These are phyloP conservation scores for Uropetala carovei DNA, from an alignment of 2,888 invertebrate species.

Conservation along the genomic window DNA sequence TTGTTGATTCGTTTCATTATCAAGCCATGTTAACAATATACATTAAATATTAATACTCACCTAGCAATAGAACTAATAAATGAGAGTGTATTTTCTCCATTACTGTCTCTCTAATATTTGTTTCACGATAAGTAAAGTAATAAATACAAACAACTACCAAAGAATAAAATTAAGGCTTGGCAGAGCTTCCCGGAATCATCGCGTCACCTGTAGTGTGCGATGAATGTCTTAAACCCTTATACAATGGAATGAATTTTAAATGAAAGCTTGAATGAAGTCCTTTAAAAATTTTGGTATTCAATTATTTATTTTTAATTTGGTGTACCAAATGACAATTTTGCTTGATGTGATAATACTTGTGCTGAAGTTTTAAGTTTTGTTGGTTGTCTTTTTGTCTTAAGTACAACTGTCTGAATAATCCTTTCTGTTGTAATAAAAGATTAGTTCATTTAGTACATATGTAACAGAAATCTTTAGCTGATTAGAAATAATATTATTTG, in stretches of 20 bases:
- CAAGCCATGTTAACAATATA: too few species aligned
- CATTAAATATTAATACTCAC: background rate
- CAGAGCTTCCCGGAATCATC: conserved; percentile 53
- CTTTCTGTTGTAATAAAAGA: too few species aligned
- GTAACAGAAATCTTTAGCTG: too few species aligned
- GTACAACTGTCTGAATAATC: too few species aligned
- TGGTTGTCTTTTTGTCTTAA: too few species aligned
- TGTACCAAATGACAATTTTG: background rate
- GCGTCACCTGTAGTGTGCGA: conserved; percentile 47
- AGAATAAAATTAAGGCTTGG: conserved; percentile 45
- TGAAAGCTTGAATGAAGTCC: background rate
- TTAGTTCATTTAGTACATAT: too few species aligned
- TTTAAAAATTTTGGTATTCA: background rate
- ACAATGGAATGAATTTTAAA: background rate
- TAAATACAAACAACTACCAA: conserved; percentile 8
- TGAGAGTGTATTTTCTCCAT: conserved; percentile 47
- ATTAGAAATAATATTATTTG: too few species aligned
- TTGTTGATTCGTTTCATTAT: conserved; percentile 40
- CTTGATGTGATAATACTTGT: too few species aligned
- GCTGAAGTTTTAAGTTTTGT: too few species aligned
- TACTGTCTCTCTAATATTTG: background rate
- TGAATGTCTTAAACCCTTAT: conserved; percentile 14
- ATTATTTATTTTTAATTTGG: background rate
- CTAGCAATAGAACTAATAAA: conserved; percentile 37
- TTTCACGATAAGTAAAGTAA: background rate